These are phyloP conservation scores for Apodemia zela DNA, from an alignment of 2,888 invertebrate genomes.

Conservation along the genomic window DNA sequence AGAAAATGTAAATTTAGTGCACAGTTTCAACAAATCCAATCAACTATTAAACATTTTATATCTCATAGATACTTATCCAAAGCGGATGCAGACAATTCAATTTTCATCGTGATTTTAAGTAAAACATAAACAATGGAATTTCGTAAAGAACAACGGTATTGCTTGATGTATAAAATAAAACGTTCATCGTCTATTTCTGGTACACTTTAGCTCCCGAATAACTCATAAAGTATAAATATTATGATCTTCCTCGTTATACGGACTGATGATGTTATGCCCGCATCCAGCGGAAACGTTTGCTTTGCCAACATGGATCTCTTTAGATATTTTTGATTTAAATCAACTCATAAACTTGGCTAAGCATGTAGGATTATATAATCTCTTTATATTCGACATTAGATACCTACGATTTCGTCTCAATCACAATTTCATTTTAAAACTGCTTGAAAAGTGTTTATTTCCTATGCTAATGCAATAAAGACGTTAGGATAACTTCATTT, in stretches of 20 bases:
- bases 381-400: too few species aligned
- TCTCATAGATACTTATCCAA: neutral
- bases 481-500: too few species aligned
- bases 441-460: too few species aligned
- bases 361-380: neutral
- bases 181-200: slow-evolving; percentile 24
- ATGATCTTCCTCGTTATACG: slow-evolving; percentile 22
- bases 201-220: slow-evolving; percentile 21
- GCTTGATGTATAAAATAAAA: slow-evolving; percentile 15
- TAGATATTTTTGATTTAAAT: slow-evolving; percentile 2
- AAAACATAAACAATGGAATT: slow-evolving; percentile 20
- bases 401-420: too few species aligned
- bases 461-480: too few species aligned
- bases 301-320: slow-evolving; percentile 13
- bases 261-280: slow-evolving; percentile 5
- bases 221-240: slow-evolving; percentile 31
- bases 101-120: slow-evolving; percentile 1
- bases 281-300: slow-evolving; percentile 3
- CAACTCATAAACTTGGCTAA: neutral
- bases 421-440: too few species aligned
- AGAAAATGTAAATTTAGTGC: too few species aligned
- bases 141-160: slow-evolving; percentile 17
- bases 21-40: neutral
- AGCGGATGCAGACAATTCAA: neutral
- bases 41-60: neutral